Conservation (phyloP, 2,797 vertebrate genomes). For the Hippoglossus hippoglossus region DNA sequence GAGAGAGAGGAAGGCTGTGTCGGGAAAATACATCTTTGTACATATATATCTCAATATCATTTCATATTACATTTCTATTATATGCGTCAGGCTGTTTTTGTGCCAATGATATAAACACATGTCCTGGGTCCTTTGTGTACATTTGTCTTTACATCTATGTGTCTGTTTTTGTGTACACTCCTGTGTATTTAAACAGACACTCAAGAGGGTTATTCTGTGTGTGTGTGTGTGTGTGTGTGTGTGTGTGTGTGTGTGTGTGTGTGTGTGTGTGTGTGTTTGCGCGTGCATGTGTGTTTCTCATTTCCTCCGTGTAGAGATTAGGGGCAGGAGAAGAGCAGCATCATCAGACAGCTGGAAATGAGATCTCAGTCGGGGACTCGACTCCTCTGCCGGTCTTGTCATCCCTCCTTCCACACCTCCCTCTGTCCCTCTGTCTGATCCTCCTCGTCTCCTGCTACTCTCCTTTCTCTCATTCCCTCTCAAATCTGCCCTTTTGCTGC, state of each 20-base stretch:
- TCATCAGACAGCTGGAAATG: slow-evolving; percentile 80
- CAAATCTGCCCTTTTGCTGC: slow-evolving; percentile 9
- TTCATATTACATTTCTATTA: slow-evolving; percentile 2
- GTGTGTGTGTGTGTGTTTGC: slow-evolving; percentile 8
- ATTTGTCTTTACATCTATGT: neutral
- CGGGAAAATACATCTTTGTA: slow-evolving; percentile 2
- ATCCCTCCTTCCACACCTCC: slow-evolving; percentile 57
- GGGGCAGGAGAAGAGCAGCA: slow-evolving; percentile 70
- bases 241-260: slow-evolving; percentile 13
- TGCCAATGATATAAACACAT: neutral
- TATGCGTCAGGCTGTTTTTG: neutral
- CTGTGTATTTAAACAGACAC: slow-evolving; percentile 44
- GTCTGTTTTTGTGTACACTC: slow-evolving; percentile 1
- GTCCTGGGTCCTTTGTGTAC: neutral
- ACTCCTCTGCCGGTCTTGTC: slow-evolving; percentile 56
- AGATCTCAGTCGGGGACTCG: slow-evolving; percentile 72
- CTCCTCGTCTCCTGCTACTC: slow-evolving; percentile 20
- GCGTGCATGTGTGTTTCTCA: slow-evolving; percentile 68
- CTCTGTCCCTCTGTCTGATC: slow-evolving; percentile 17
- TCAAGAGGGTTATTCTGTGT: slow-evolving; percentile 27
- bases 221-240: slow-evolving; percentile 15
- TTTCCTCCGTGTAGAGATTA: slow-evolving; percentile 78
- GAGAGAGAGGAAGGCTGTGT: neutral
- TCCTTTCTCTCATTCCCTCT: slow-evolving; percentile 17
- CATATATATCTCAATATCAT: neutral